Percentiles rank a stretch among this genome's conserved stretches.
phyloP scores from a whole-genome alignment of 2,888 invertebrate genomes.

The Aethes cnicana region DNA sequence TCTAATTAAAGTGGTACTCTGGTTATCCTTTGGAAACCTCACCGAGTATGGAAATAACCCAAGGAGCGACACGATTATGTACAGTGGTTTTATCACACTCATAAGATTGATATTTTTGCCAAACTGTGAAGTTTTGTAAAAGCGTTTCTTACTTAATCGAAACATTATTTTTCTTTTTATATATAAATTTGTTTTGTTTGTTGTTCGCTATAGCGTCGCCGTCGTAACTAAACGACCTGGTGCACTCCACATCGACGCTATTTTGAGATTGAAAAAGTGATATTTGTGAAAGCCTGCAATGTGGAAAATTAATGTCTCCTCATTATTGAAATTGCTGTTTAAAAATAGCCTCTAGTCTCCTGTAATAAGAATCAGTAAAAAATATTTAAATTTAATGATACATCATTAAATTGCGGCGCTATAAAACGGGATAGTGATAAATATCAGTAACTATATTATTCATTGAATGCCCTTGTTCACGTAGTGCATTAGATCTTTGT shows the following conservation, averaged over 20 bases:
- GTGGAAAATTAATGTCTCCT: neutral
- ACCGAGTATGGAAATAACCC: slow-evolving; percentile 54
- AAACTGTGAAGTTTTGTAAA: too few relatives aligned
- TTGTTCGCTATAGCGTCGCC: too few relatives aligned
- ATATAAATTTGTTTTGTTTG: too few relatives aligned
- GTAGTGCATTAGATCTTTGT: too few relatives aligned
- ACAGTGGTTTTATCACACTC: slow-evolving; percentile 47
- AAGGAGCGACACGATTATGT: slow-evolving; percentile 43
- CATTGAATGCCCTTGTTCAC: neutral
- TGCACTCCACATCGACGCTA: neutral
- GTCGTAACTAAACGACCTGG: neutral
- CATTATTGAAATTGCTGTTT: neutral
- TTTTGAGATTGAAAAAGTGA: slow-evolving; percentile 10
- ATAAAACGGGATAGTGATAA: neutral
- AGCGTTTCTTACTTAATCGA: too few relatives aligned
- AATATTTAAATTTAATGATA: too few relatives aligned
- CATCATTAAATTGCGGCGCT: too few relatives aligned
- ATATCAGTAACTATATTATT: slow-evolving; percentile 19
- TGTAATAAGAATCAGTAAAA: too few relatives aligned
- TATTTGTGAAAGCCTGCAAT: slow-evolving; percentile 2
- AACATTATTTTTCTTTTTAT: too few relatives aligned
- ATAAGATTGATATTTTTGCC: slow-evolving; percentile 1
- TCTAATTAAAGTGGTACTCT: slow-evolving; percentile 42
- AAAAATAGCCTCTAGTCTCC: neutral
- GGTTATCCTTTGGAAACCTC: slow-evolving; percentile 41